Evolutionary conservation across 2,888 invertebrate genomes (phyloP).

Genomic region (Caradrina clavipalpis): DNA sequence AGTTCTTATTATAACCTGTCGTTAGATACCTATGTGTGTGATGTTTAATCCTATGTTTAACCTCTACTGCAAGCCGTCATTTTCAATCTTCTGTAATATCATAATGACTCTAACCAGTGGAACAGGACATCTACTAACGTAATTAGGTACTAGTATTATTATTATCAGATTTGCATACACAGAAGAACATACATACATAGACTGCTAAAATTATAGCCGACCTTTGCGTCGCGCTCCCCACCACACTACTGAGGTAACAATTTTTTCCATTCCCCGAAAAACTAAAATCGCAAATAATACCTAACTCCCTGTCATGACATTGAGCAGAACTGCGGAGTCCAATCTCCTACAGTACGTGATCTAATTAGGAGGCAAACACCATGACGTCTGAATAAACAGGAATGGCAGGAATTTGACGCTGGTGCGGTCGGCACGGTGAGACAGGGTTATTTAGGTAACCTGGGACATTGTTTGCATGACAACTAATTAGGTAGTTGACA

Average conservation of each 20-base stretch:
- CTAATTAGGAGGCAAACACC: slow-evolving; percentile 57
- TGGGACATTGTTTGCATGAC: not conserved
- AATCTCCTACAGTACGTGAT: slow-evolving; percentile 53
- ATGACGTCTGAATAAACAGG: slow-evolving; percentile 46
- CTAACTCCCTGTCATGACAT: slow-evolving; percentile 35
- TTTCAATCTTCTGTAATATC: too few relatives aligned
- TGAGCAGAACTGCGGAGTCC: slow-evolving; percentile 40
- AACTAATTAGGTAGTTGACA: too few relatives aligned
- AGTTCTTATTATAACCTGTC: too few relatives aligned
- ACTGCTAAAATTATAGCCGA: too few relatives aligned
- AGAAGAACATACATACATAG: too few relatives aligned
- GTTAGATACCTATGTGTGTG: too few relatives aligned
- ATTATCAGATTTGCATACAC: too few relatives aligned
- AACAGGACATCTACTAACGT: too few relatives aligned
- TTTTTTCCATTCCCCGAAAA: not conserved
- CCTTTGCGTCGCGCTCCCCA: not conserved
- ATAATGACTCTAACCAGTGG: too few relatives aligned
- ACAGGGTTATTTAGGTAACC: not conserved
- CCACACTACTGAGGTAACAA: not conserved
- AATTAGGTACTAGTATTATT: too few relatives aligned
- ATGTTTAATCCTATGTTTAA: too few relatives aligned
- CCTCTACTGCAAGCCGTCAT: not conserved
- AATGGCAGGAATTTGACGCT: slow-evolving; percentile 5
- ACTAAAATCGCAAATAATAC: slow-evolving; percentile 25
- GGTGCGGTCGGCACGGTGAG: not conserved